phyloP scores from a whole-genome alignment of 2,797 vertebrate species.

The Malurus leucopterus region DNA sequence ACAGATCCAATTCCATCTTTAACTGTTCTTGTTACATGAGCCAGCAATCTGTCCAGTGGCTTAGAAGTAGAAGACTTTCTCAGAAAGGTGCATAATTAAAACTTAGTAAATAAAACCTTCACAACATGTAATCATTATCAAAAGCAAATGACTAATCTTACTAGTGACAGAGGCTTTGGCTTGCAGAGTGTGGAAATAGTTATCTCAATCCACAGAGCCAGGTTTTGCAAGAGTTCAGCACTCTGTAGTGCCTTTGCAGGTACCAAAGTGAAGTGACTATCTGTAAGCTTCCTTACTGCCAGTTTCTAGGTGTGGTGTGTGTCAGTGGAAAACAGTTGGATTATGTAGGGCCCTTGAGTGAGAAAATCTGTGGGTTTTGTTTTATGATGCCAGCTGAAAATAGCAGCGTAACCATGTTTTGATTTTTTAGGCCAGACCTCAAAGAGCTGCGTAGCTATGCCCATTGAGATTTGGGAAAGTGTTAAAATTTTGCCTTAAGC shows the following conservation, averaged over 20 bases:
- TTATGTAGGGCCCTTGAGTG: not conserved
- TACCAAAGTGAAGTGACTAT: not conserved
- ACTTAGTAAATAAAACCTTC: conserved; percentile 57
- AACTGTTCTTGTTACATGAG: conserved; percentile 44
- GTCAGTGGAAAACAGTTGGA: not conserved
- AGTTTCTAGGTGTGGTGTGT: not conserved
- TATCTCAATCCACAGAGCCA: not conserved
- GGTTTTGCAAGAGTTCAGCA: not conserved
- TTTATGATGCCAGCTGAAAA: not conserved
- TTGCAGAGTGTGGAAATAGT: conserved; percentile 12
- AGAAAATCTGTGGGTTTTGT: not conserved
- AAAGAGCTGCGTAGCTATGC: not conserved
- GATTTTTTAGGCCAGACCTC: not conserved
- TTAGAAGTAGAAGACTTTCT: conserved; percentile 56
- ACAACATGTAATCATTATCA: conserved; percentile 36
- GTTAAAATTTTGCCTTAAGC: not conserved
- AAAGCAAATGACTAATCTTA: conserved; percentile 51
- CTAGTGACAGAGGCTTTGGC: conserved; percentile 18
- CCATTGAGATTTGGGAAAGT: not conserved
- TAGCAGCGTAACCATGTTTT: accelerated
- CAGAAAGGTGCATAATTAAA: conserved; percentile 34
- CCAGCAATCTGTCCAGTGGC: conserved; percentile 45
- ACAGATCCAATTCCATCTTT: conserved; percentile 26
- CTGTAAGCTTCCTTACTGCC: not conserved
- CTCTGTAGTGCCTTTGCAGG: not conserved